Base-by-base conservation (phyloP, 1,140 invertebrate genomes). In the Coelopa frigida region DNA sequence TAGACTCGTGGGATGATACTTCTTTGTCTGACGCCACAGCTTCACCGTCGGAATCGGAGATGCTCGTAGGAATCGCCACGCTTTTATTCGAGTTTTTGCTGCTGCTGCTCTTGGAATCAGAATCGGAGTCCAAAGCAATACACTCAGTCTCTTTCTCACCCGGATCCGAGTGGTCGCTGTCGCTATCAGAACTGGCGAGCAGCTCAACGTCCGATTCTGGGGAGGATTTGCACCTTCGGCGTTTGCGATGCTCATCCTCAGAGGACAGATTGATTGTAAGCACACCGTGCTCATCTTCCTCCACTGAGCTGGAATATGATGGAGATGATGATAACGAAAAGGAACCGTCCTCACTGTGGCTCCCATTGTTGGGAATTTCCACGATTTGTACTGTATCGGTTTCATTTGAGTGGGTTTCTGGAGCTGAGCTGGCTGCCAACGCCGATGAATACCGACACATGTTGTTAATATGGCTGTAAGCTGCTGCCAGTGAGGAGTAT, bases 281-380 rank as follows among this genome's bases (percentile, higher is more conserved):
- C 18, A 43, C 18, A 21, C 41, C 41, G 33, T 43, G 31, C 33
- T 43, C 41, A 43, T 43, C 41, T 32, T 43, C 41, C 15, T 43
- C 41, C 14, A 31, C 41, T 11, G 41, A 43, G 1, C 27, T 32
- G 2, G 11, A 32, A 43, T 43, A 21, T 12, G 33, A 14, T 22
- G 27, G 31, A 5, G 33, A 32, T 22, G 31, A 32, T 8, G 33
- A 20, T 21, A 20, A 12, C 3, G 41, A 32, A 14, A n/a, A 26
- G 4, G 41, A 31, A 20, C 15, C 11, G 15, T 43, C 17, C 8
- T 31, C 14, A 6, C 27, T 26, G 31, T 32, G 23, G 23, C 41
- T 43, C 23, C 31, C 18, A 43, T 43, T 31, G 23, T 31, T 43
- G n/a, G 27, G 41, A 18, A 43, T 43, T 17, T 43, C 40, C 32